Evolutionary conservation across 2,888 invertebrate species (phyloP), one percentile per base, ranked within the genome.

Genomic region (Eristalis tenax): DNA sequence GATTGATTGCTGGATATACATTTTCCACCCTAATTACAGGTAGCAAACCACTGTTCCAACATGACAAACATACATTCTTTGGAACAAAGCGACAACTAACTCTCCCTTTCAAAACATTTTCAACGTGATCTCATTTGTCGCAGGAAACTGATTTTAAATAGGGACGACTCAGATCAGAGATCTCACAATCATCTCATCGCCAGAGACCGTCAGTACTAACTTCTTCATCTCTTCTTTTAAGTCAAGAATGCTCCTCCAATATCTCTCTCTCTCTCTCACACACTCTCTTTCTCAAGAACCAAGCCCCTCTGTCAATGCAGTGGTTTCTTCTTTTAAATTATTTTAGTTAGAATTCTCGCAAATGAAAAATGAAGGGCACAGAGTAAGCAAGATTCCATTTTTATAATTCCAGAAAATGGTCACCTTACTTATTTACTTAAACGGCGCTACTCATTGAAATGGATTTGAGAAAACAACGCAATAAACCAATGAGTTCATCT

Each of bases 361-460:
- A 43, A 68, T 28, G 38, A 10, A 68, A 68, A 15, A 50, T 38
- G 18, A 50, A 40, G 28, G 59, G 40, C 28, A 43, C 64, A 66
- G 66, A 32, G 64, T 10, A 75, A 83, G 87, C 74, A 83, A 71
- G 83, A 79, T 83, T 79, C 66, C 71, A 87, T 80, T 87, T 83
- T 87, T 87, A 83, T 87, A 83, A 87, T 87, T 87, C 18, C 87
- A 87, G 87, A 87, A 87, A 83, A 79, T 87, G 87, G 87, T 28
- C 87, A 87, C 68, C 87, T 87, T 73, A 75, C 79, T 79, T 87
- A 87, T 87, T 87, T 87, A 79, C 87, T 87, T 83, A 87, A 87
- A 63, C 83, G 87, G 87, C 87, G 83, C 70, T 87, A 87, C 83
- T 87, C 87, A 43, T 40, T 87, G 63, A 87, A 87, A 83, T 87